Conservation (phyloP, 1,140 invertebrate species). For the Formica exsecta region DNA sequence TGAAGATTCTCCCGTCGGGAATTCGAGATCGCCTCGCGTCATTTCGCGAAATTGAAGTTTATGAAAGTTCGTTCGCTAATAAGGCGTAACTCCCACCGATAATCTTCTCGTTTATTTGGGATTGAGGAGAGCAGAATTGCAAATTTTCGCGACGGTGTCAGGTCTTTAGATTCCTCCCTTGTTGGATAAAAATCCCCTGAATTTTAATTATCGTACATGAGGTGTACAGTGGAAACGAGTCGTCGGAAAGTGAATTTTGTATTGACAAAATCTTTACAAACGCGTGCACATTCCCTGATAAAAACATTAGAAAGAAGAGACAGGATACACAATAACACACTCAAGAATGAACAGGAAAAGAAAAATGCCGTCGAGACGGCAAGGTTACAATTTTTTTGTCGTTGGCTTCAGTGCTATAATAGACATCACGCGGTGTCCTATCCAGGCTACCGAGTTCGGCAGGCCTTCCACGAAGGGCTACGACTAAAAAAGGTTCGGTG, state of each 20-base stretch:
- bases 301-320: constrained; percentile 25
- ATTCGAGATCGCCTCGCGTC: constrained; percentile 68
- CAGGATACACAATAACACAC: not conserved
- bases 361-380: constrained; percentile 22
- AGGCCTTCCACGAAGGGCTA: constrained; percentile 69
- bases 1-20: constrained; percentile 27
- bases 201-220: too few relatives aligned
- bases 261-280: not conserved
- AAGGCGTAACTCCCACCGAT: constrained; percentile 12
- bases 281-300: not conserved
- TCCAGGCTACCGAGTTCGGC: constrained; percentile 60
- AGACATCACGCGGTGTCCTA: constrained; percentile 64
- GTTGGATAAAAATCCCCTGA: too few relatives aligned
- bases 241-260: not conserved
- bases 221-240: too few relatives aligned
- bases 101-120: not conserved
- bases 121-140: constrained; percentile 4
- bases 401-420: constrained; percentile 59
- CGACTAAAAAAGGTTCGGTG: constrained; percentile 67
- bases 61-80: constrained; percentile 39
- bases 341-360: not conserved
- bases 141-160: not conserved
- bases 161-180: not conserved
- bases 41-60: constrained; percentile 55
- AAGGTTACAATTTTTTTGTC: constrained; percentile 64